Conservation (phyloP, 2,888 invertebrate species). For the Homarus gammarus region DNA sequence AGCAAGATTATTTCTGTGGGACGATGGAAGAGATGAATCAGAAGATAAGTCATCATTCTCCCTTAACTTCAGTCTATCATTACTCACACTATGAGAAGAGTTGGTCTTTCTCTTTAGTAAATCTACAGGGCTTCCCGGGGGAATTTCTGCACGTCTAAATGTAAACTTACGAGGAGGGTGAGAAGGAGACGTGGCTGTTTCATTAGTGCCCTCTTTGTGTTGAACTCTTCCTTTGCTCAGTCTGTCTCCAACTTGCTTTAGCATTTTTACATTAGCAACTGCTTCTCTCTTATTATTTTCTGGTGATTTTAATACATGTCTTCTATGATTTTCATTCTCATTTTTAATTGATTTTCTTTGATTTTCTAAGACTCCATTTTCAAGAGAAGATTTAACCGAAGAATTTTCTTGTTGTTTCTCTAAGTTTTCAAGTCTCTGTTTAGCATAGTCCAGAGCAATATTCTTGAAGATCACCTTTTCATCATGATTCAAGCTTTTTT, state of each 20-base stretch:
- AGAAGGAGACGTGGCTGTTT: not conserved
- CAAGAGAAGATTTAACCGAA: not conserved
- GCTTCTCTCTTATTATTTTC: not conserved
- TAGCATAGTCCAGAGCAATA: slow-evolving; percentile 61
- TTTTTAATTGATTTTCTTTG: not conserved
- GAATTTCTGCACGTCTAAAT: slow-evolving; percentile 19
- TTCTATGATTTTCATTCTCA: not conserved
- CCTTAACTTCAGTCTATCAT: slow-evolving; percentile 19
- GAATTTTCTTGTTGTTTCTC: slow-evolving; percentile 23
- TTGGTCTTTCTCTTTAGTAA: not conserved
- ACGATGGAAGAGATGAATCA: not conserved
- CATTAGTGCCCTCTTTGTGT: not conserved
- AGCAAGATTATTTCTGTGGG: slow-evolving; percentile 27
- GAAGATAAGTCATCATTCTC: slow-evolving; percentile 22
- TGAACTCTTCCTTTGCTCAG: not conserved
- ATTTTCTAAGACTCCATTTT: not conserved
- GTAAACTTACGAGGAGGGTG: slow-evolving; percentile 33
- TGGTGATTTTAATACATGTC: not conserved
- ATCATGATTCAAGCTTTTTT: slow-evolving; percentile 26
- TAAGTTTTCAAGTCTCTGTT: slow-evolving; percentile 32
- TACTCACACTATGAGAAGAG: not conserved
- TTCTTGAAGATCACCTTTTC: slow-evolving; percentile 53
- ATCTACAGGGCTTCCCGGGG: not conserved
- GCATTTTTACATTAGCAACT: not conserved
- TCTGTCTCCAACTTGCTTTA: not conserved